Percentiles rank a stretch among this genome's conserved stretches.
Evolutionary conservation across 2,888 invertebrate species (phyloP).

Genomic region (Chymomyza procnemis): DNA sequence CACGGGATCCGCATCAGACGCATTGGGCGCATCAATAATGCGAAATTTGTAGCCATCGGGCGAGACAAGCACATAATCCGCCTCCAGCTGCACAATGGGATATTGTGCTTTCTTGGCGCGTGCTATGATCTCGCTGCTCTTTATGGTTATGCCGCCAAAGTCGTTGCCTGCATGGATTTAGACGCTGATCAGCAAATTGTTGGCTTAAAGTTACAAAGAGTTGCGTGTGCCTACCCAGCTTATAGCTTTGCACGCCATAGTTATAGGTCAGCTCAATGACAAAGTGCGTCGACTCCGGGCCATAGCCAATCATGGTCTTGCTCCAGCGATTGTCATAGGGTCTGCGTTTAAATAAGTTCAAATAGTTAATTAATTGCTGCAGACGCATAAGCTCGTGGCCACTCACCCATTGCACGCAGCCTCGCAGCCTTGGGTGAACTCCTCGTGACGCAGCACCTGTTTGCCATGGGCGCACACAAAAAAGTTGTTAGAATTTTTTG

Average conservation of each 20-base stretch:
- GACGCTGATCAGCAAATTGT: not conserved
- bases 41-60: constrained; percentile 96
- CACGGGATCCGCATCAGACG: constrained; percentile 86
- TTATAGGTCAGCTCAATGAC: constrained; percentile 98
- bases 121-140: constrained; percentile 86
- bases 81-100: constrained; percentile 84
- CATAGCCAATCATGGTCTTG: constrained; percentile 99
- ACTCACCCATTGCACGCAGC: constrained; percentile 97
- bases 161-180: constrained; percentile 83
- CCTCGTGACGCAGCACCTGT: constrained; percentile 95
- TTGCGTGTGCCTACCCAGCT: constrained; percentile 85
- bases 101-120: constrained; percentile 86
- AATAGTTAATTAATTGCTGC: too few species aligned
- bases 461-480: not conserved
- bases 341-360: too few species aligned
- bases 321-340: constrained; percentile 99
- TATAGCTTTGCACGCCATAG: constrained; percentile 93
- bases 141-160: constrained; percentile 90
- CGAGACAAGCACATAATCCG: constrained; percentile 84
- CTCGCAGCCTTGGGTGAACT: constrained; percentile 97
- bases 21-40: constrained; percentile 84
- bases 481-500: not conserved
- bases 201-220: constrained; percentile 30
- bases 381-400: too few species aligned
- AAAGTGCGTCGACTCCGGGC: constrained; percentile 95